phyloP scores from a whole-genome alignment of 2,113 vertebrate genomes.

The Prunella himalayana region DNA sequence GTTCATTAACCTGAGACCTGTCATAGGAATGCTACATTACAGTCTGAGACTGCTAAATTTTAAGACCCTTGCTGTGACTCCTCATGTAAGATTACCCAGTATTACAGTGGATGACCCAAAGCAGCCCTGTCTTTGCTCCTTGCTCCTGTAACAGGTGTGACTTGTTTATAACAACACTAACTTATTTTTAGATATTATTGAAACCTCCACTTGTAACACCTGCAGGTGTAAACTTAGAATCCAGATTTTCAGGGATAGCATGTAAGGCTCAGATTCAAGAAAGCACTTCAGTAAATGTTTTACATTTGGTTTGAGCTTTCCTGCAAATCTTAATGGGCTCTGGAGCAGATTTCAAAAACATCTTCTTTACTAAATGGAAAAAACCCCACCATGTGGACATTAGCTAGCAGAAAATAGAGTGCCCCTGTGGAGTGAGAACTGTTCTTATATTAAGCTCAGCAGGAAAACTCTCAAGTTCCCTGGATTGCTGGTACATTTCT shows the following conservation, averaged over 20 bases:
- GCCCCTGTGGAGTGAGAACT: conserved; percentile 7
- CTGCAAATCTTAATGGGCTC: not conserved
- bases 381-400: not conserved
- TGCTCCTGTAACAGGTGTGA: not conserved
- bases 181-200: not conserved
- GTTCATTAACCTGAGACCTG: not conserved
- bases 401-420: conserved; percentile 14
- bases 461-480: conserved; percentile 9
- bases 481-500: not conserved
- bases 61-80: not conserved
- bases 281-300: not conserved
- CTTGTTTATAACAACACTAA: not conserved
- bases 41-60: not conserved
- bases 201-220: not conserved
- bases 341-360: not conserved
- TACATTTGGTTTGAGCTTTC: not conserved
- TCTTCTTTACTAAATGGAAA: not conserved
- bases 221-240: not conserved
- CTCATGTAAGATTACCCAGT: not conserved
- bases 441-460: conserved; percentile 37
- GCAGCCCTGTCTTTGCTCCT: not conserved
- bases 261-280: not conserved
- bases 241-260: not conserved
- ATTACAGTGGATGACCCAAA: not conserved
- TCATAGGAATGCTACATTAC: not conserved